phyloP scores from a whole-genome alignment of 1,140 invertebrate species.

The Rhagoletis pomonella region DNA sequence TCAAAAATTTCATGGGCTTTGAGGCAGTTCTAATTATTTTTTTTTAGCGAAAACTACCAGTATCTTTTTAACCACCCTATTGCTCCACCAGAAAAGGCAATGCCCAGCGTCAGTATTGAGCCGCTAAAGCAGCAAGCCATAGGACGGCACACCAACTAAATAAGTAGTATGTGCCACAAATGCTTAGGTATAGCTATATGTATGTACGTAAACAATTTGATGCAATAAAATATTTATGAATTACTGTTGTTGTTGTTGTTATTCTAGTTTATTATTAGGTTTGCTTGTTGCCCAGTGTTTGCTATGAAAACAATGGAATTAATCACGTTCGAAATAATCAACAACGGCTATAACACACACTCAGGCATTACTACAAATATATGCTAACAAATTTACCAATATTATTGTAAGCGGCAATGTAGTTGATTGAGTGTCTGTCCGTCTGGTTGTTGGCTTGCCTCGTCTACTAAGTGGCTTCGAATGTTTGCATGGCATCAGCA shows the following conservation, averaged over 20 bases:
- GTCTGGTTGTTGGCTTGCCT: neutral
- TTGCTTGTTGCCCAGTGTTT: neutral
- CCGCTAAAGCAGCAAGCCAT: too few relatives aligned
- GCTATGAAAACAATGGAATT: conserved; percentile 34
- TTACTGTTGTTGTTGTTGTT: neutral
- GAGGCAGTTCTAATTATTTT: too few relatives aligned
- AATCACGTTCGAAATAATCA: conserved; percentile 22
- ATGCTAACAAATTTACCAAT: neutral
- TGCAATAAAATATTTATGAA: conserved; percentile 44
- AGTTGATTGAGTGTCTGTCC: neutral
- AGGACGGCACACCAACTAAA: too few relatives aligned
- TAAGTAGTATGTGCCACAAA: neutral
- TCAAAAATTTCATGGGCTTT: too few relatives aligned
- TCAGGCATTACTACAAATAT: neutral
- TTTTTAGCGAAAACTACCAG: too few relatives aligned
- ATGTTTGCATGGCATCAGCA: neutral
- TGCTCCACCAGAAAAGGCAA: too few relatives aligned
- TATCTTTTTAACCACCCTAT: too few relatives aligned
- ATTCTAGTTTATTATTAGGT: conserved; percentile 14
- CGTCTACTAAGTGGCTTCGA: neutral
- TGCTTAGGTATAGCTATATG: neutral
- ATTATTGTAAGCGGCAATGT: neutral
- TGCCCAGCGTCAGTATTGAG: too few relatives aligned
- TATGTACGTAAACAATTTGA: conserved; percentile 4
- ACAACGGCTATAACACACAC: neutral